A percentile compares a stretch with the other conserved stretches of the same genome.
Evolutionary conservation across 2,113 vertebrate species (phyloP).

Genomic region (cattle (Bos taurus)): ARS-UCD2.0 NC_037330.1:25363001-25363500

Average conservation of each 20-base stretch:
- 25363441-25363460: constrained; percentile 83
- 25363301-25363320: neutral
- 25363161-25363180: neutral
- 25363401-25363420: constrained; percentile 89
- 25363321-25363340: neutral
- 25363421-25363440: constrained; percentile 83
- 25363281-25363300: neutral
- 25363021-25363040: neutral
- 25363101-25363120: neutral
- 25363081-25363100: neutral
- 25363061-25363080: neutral
- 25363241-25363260: neutral
- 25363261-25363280: neutral
- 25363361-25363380: neutral
- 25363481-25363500: constrained; percentile 60
- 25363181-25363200: neutral
- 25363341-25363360: too few species aligned
- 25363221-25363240: neutral
- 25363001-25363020: neutral
- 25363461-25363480: constrained; percentile 85
- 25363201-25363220: neutral
- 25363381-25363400: constrained; percentile 46
- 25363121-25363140: neutral
- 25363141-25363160: neutral
- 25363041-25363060: neutral